Evolutionary conservation across 1,140 invertebrate genomes (phyloP), one percentile per base, ranked within the genome.

Genomic region (Drosophila triauraria): DNA sequence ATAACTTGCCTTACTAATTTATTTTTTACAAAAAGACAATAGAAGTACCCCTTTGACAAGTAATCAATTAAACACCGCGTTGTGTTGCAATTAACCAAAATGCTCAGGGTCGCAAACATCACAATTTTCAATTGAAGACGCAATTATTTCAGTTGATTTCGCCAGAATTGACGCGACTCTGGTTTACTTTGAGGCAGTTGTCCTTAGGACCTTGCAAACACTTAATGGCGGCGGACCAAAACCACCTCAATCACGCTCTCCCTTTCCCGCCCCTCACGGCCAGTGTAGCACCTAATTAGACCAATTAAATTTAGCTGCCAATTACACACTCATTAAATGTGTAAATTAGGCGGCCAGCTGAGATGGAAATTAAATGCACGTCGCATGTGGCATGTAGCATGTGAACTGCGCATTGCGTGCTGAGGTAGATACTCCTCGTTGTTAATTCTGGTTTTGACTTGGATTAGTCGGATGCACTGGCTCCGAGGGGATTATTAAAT

Each of bases 291-390:
- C 67, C 67, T 70, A 70, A 70, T 70, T 67, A 67, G 48, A 48
- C 61, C 67, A 70, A 70, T 70, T 70, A 70, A 70, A 67, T 67
- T 38, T 67, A 70, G 67, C 67, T 67, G 67, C 61, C 54, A 70
- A 67, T 70, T 69, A 69, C 62, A 67, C 60, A 40, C 63, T 38
- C 67, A 44, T 70, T 70, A 70, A 54, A 54, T 67, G 48, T 70
- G 67, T 23, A 54, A 70, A 70, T 70, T 70, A 48, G 62, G 67
- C 40, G 67, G 48, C 23, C 48, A 46, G 27, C 47, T 53, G 30
- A 53, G 53, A 67, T 46, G 27, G 47, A 69, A 69, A 46, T 69
- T 67, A 38, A 67, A 69, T 53, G 67, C 67, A 65, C 44, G 47
- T 53, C 60, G 57, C 62, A 56, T 58, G 54, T 12, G 54, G 54